phyloP scores from a whole-genome alignment of 2,113 vertebrate species.

The Alligator mississippiensis region DNA sequence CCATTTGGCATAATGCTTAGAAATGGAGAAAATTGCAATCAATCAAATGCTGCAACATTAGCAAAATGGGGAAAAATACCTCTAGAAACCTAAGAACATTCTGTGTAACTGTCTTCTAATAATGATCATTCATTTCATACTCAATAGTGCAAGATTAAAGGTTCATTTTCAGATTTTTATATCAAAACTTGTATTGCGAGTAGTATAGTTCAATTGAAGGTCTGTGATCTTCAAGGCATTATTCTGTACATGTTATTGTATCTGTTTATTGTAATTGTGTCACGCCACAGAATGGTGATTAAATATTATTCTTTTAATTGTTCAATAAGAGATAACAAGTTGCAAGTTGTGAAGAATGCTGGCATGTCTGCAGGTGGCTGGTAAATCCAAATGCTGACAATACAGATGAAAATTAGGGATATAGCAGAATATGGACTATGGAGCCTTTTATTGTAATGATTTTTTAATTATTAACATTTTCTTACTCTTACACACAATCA shows the following conservation, averaged over 20 bases:
- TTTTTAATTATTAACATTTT: background rate
- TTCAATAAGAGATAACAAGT: background rate
- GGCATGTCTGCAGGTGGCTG: background rate
- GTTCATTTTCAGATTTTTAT: slow-evolving; percentile 42
- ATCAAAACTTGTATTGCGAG: slow-evolving; percentile 50
- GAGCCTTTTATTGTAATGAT: background rate
- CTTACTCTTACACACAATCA: background rate
- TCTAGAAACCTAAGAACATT: slow-evolving; percentile 6
- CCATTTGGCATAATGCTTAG: slow-evolving; percentile 70
- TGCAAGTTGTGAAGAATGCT: background rate
- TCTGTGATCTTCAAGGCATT: background rate
- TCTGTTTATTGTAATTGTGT: slow-evolving; percentile 28
- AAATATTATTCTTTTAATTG: slow-evolving; percentile 37
- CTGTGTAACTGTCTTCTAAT: slow-evolving; percentile 6
- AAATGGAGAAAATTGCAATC: slow-evolving; percentile 65
- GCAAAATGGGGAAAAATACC: slow-evolving; percentile 54
- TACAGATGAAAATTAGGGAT: background rate
- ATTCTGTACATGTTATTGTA: slow-evolving; percentile 7
- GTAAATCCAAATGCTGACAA: background rate
- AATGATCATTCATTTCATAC: slow-evolving; percentile 52
- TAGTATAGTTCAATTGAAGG: slow-evolving; percentile 30
- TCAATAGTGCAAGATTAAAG: slow-evolving; percentile 35
- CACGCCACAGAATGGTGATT: background rate
- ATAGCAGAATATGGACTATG: background rate
- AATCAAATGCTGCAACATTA: slow-evolving; percentile 58